Evolutionary conservation across 2,888 invertebrate genomes (phyloP).

Genomic region (Steinernema scapterisci): DNA sequence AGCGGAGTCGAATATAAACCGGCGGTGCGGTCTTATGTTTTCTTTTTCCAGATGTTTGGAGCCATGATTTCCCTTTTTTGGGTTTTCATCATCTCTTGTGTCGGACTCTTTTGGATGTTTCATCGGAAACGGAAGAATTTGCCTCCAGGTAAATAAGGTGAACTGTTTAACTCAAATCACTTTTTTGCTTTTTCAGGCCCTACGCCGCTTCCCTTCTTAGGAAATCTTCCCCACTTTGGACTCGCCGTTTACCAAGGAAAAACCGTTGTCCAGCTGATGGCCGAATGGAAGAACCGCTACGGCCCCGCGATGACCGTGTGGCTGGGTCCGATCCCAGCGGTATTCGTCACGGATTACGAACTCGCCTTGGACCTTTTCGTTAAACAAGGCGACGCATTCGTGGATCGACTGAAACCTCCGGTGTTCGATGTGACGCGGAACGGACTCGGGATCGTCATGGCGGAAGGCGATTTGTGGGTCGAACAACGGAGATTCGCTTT

Average conservation of each 20-base stretch:
- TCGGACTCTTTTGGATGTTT: not conserved
- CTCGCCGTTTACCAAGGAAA: not conserved
- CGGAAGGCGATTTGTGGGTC: slow-evolving; percentile 19
- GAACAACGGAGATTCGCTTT: slow-evolving; percentile 20
- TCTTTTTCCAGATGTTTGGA: not conserved
- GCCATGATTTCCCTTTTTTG: slow-evolving; percentile 10
- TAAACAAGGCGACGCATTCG: slow-evolving; percentile 7
- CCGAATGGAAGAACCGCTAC: not conserved
- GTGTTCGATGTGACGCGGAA: not conserved
- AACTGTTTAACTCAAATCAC: not conserved
- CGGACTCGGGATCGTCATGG: not conserved
- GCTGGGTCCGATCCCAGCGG: slow-evolving; percentile 3
- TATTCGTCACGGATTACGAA: slow-evolving; percentile 19
- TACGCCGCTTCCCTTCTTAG: not conserved
- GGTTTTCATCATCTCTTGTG: not conserved
- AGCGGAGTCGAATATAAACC: not conserved
- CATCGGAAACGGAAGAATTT: not conserved
- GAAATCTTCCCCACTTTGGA: slow-evolving; percentile 16
- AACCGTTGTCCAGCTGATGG: slow-evolving; percentile 6
- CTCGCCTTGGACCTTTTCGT: slow-evolving; percentile 20
- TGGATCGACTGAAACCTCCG: slow-evolving; percentile 12
- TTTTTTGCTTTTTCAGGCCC: not conserved
- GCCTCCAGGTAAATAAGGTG: not conserved
- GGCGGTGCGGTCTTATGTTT: not conserved
- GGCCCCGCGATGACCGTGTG: slow-evolving; percentile 28